Percentiles rank a stretch among this genome's conserved stretches.
Conservation (phyloP, 2,113 vertebrate genomes). For the Carassius carassius region DNA sequence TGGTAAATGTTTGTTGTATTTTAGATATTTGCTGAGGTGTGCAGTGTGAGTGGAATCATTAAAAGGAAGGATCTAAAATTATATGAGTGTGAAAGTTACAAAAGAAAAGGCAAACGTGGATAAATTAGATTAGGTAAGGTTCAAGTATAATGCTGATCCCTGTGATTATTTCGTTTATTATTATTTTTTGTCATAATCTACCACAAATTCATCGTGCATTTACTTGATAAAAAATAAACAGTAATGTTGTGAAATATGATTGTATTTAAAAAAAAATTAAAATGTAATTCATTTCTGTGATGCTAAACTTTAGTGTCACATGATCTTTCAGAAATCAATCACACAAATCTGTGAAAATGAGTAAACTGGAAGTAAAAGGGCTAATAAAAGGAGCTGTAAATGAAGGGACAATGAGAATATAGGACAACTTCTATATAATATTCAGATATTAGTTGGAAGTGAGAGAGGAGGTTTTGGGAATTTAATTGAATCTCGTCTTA, state of each 20-base stretch:
- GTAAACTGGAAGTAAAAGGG: no score
- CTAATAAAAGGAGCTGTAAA: no score
- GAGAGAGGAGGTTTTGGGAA: neutral
- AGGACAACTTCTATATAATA: no score
- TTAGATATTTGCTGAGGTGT: neutral
- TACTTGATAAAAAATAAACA: no score
- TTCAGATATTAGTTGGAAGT: neutral
- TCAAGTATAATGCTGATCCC: no score
- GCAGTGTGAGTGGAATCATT: neutral
- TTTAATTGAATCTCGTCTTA: neutral
- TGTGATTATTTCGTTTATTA: no score
- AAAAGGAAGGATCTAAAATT: neutral
- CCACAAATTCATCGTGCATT: no score
- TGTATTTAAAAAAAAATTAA: neutral
- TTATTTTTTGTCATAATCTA: no score
- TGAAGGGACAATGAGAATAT: neutral
- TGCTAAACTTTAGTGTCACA: neutral
- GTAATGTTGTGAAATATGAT: neutral
- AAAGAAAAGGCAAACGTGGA: neutral
- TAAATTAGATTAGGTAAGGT: no score
- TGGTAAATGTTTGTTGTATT: conserved; percentile 20
- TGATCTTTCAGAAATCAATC: neutral
- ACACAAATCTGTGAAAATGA: no score
- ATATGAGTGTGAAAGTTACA: neutral
- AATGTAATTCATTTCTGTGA: neutral